Evolutionary conservation across 2,888 invertebrate genomes (phyloP), one percentile per base, ranked within the genome.

Genomic region (Temnothorax unifasciatus): DNA sequence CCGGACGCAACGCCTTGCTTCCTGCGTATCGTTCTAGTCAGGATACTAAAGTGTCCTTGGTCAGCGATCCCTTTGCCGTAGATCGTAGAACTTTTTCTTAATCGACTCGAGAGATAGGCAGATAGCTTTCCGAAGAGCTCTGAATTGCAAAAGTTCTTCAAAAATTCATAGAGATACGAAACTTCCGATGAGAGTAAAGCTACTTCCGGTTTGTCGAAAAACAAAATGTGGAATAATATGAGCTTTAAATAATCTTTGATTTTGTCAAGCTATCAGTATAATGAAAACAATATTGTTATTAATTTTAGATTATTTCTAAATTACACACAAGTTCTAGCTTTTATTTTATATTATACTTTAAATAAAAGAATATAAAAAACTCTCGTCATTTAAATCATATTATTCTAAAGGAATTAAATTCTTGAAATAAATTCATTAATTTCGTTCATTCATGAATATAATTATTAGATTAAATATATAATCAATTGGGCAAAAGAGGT

Each of bases 1-100:
- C 86, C 79, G 88, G 84, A 88, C 87, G 86, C 84, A 71, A 57
- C 85, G 88, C 82, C 79, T 73, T 83, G 82, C 76, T 84, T 85
- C 83, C 85, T 84, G 89, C 87, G 44, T 63, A 64, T 74, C 64
- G 84, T 74, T 66, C 77, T 84, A 38, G 82, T 83, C 69, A 86
- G 85, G 84, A 44, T 44, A 63, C 44, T 29, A 15, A 3, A 59
- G 64, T 74, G 86, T 86, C 89, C 90, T 90, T 89, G 57, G 71
- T 52, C 38, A 25, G 52, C 81, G 75, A 84, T 69, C 29, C 5
- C 18, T 63, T 34, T 54, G 15, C 9, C 50, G 3, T 15, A 34
- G 54, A 47, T 47, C 29, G 29, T 34, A 11, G 15, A 15, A 50
- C 34, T 21, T 44, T 82, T 57, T 29, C 13, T 13, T 29, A 41